These are phyloP conservation scores for Apoda limacodes DNA, from an alignment of 2,888 invertebrate species.

Conservation along the genomic window DNA sequence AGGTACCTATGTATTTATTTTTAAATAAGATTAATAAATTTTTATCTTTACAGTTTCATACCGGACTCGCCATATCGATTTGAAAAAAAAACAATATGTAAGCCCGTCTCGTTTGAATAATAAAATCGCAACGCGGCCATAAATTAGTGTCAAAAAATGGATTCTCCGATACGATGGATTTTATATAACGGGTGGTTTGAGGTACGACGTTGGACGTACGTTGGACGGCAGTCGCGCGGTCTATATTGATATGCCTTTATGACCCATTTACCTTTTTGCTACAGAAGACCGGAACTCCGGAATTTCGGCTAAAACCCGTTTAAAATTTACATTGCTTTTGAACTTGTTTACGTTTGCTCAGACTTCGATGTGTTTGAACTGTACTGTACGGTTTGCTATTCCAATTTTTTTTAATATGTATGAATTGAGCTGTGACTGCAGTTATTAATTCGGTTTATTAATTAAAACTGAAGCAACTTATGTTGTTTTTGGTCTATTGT, in stretches of 20 bases:
- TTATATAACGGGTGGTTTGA: constrained; percentile 41
- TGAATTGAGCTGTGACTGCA: too few relatives aligned
- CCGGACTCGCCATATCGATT: too few relatives aligned
- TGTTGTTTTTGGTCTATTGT: too few relatives aligned
- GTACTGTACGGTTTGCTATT: constrained; percentile 18
- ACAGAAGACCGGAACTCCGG: constrained; percentile 33
- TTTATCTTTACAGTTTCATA: too few relatives aligned
- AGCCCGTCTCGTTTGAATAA: too few relatives aligned
- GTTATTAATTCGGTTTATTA: too few relatives aligned
- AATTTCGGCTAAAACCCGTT: constrained; percentile 41
- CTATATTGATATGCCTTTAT: constrained; percentile 65
- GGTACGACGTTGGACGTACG: constrained; percentile 49
- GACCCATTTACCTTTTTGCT: constrained; percentile 60
- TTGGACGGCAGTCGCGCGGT: constrained; percentile 45
- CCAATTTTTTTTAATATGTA: too few relatives aligned
- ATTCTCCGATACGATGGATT: constrained; percentile 45
- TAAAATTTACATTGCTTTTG: constrained; percentile 44
- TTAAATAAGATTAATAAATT: too few relatives aligned
- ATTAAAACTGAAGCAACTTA: too few relatives aligned
- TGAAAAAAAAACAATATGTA: too few relatives aligned
- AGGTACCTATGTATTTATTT: too few relatives aligned
- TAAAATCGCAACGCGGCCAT: constrained; percentile 32
- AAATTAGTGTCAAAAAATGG: constrained; percentile 43
- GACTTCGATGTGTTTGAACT: too few relatives aligned
- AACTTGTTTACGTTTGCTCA: constrained; percentile 33